Evolutionary conservation across 2,797 vertebrate species (phyloP), one percentile per base, ranked within the genome.

Genomic region (Coracias cyanogaster): DNA sequence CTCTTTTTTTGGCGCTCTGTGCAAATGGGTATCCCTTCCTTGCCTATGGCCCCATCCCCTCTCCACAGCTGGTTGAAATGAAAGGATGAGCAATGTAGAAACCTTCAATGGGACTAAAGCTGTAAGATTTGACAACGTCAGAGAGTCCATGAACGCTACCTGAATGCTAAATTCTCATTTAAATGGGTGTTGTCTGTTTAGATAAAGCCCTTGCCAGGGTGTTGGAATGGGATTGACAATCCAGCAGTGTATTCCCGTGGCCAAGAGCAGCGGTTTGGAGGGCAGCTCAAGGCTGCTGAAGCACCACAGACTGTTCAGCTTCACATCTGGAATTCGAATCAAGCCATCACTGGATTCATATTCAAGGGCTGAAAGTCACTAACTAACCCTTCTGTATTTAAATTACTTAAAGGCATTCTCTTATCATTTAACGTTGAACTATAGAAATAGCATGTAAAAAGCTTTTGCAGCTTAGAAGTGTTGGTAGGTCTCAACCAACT

Each of bases 171-270:
- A 58, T 90, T 62, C 71, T 13, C 39, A 22, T 25, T 65, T 39
- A 11, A 81, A 28, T 0, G 8, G 17, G 11, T 62, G 43, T 6
- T 86, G 54, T 20, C 57, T 86, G 65, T 33, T 66, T 48, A 71
- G 65, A n/a, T 37, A 28, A 82, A 54, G 28, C 71, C 66, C 65
- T 54, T 49, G 62, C 43, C 21, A 37, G 51, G 31, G 7, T 24
- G 70, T 41, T 78, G 74, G 77, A 39, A 69, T 5, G 16, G 46
- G 88, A 61, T 55, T 55, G 80, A 20, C 49, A 41, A 66, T 62
- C 46, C 8, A 13, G 52, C 71, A 69, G 57, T 0, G 0, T 4
- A 11, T 31, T 61, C 54, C 76, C 0, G 0, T 65, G 57, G 28
- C 19, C 1, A 8, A 26, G 43, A 82, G 62, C 65, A 45, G 71